A percentile compares a stretch with the other conserved stretches of the same genome.
These are phyloP conservation scores for Hydrocynus forskahlii DNA, from an alignment of 2,797 vertebrate species.

Conservation along the genomic window DNA sequence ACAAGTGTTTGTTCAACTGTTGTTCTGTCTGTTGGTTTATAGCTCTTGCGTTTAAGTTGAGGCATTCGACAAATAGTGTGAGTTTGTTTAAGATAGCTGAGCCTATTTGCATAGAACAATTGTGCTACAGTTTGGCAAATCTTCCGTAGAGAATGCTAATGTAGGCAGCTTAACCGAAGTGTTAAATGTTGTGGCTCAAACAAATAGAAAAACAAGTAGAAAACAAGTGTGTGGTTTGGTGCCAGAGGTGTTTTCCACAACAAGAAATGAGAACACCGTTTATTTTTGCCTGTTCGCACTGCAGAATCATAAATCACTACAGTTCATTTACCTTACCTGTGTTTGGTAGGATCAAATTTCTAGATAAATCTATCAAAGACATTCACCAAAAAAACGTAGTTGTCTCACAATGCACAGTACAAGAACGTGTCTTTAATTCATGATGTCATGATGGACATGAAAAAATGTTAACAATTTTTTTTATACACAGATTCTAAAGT, in stretches of 20 bases:
- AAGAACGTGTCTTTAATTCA: background rate
- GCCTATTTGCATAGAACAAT: constrained; percentile 59
- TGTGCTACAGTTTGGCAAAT: constrained; percentile 44
- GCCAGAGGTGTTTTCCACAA: background rate
- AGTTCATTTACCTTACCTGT: background rate
- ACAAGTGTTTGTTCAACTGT: constrained; percentile 46
- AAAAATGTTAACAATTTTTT: background rate
- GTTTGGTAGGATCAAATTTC: background rate
- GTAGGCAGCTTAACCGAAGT: constrained; percentile 33
- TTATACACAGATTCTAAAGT: background rate
- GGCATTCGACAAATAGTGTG: constrained; percentile 50
- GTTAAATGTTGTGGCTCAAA: constrained; percentile 5
- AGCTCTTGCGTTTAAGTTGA: constrained; percentile 25
- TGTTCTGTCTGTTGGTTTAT: constrained; percentile 42
- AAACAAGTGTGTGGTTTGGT: constrained; percentile 27
- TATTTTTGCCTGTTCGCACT: background rate
- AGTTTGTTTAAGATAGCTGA: constrained; percentile 53
- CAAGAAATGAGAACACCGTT: background rate
- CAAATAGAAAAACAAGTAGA: constrained; percentile 6
- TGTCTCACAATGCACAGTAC: background rate
- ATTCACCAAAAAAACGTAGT: background rate
- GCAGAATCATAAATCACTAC: background rate
- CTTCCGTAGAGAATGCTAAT: constrained; percentile 31
- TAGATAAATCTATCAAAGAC: background rate
- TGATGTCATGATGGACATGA: background rate